Evolutionary conservation across 2,113 vertebrate species (phyloP).

Genomic region (Percina caprodes): DNA sequence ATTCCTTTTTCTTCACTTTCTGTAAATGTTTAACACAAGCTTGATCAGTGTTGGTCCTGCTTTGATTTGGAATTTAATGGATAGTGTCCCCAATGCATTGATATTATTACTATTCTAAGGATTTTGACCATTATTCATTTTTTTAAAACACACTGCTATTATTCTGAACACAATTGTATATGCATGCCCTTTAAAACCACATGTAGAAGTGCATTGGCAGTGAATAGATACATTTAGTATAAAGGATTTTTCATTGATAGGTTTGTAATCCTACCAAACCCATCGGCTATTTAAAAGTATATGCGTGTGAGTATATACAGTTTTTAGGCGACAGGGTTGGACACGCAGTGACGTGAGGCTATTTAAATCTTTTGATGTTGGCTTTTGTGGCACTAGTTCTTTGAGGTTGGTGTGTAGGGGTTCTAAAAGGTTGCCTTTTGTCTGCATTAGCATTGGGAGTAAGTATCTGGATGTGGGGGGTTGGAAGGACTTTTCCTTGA

Average conservation of each 20-base stretch:
- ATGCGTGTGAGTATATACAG: too few species aligned
- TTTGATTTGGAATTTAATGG: too few species aligned
- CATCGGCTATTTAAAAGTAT: not conserved
- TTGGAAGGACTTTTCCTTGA: constrained; percentile 59
- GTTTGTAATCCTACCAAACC: not conserved
- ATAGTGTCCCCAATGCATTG: too few species aligned
- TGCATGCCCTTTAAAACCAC: not conserved
- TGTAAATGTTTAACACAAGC: too few species aligned
- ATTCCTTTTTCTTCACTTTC: too few species aligned
- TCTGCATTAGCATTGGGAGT: constrained; percentile 32
- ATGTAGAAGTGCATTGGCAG: not conserved
- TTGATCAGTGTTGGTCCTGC: too few species aligned
- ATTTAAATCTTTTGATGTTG: constrained; percentile 10
- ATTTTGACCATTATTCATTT: too few species aligned
- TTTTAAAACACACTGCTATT: too few species aligned
- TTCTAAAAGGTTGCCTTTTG: constrained; percentile 43
- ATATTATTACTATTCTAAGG: too few species aligned
- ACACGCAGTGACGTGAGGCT: not conserved
- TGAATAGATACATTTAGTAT: too few species aligned
- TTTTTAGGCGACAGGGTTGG: not conserved
- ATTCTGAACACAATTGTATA: too few species aligned
- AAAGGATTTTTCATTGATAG: not conserved
- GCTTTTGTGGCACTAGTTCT: not conserved
- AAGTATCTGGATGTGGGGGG: constrained; percentile 36
- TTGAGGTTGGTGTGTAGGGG: constrained; percentile 4